A percentile compares a stretch with the other conserved stretches of the same genome.
phyloP scores from a whole-genome alignment of 2,797 vertebrate species.

The Nannoperca australis region DNA sequence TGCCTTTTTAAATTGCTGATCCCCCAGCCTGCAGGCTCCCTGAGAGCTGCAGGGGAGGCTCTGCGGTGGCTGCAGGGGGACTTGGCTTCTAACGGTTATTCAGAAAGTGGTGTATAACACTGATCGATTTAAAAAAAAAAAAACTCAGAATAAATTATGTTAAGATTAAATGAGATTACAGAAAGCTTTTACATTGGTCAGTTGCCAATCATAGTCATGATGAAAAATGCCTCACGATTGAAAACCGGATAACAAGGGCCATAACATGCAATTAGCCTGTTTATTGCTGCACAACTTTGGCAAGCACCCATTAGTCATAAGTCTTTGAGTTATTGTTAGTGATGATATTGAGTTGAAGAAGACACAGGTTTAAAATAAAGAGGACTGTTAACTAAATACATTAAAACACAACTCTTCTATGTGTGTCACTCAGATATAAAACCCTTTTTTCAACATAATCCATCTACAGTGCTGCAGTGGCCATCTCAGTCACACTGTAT shows the following conservation, averaged over 20 bases:
- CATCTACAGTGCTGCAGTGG: neutral
- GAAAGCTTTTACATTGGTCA: constrained; percentile 65
- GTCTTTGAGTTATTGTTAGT: constrained; percentile 30
- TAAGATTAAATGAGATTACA: constrained; percentile 66
- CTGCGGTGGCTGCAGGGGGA: constrained; percentile 21
- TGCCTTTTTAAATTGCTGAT: constrained; percentile 71
- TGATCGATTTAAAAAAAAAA: constrained; percentile 54
- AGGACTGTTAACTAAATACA: neutral
- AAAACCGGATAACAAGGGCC: constrained; percentile 29
- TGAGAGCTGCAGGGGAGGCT: constrained; percentile 43
- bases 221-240: constrained; percentile 50
- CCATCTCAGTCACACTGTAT: neutral
- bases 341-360: constrained; percentile 11
- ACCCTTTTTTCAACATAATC: neutral
- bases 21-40: constrained; percentile 35
- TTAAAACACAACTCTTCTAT: neutral
- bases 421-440: neutral
- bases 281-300: constrained; percentile 42
- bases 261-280: constrained; percentile 49
- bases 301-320: constrained; percentile 33
- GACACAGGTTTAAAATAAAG: constrained; percentile 20
- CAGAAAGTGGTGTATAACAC: constrained; percentile 46
- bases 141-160: constrained; percentile 56
- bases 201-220: constrained; percentile 55
- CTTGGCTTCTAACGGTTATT: constrained; percentile 34